Evolutionary conservation across 2,797 vertebrate species (phyloP).

Genomic region (Bradypodion ventrale): DNA sequence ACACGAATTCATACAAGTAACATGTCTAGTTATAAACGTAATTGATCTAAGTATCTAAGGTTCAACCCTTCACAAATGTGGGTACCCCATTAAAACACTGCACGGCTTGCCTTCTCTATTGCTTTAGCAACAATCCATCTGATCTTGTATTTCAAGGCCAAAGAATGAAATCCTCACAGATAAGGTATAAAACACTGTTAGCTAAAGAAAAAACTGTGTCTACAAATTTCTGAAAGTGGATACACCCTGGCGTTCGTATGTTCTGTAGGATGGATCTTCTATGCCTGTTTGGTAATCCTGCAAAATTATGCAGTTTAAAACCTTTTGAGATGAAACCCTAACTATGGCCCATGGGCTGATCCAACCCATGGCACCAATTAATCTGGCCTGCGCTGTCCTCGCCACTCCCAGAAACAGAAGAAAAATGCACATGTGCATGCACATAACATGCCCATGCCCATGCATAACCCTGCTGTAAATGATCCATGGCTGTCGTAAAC

Average conservation of each 20-base stretch:
- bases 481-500: too few species aligned
- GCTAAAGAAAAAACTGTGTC: neutral
- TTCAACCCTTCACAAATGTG: neutral
- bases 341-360: too few species aligned
- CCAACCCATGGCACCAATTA: too few species aligned
- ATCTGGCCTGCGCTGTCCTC: too few species aligned
- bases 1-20: neutral
- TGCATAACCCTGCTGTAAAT: too few species aligned
- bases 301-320: neutral
- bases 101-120: too few species aligned
- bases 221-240: neutral
- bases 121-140: neutral
- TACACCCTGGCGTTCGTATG: neutral
- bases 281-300: too few species aligned
- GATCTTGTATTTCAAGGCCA: neutral
- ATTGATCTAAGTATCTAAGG: neutral
- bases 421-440: too few species aligned
- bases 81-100: neutral
- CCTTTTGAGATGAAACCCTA: neutral
- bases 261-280: neutral
- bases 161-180: neutral
- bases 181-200: neutral
- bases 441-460: too few species aligned
- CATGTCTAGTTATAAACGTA: neutral
- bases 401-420: too few species aligned